Percentiles rank a stretch among this genome's conserved stretches.
Evolutionary conservation across 2,113 vertebrate species (phyloP).

Genomic region (Monarcha castaneiventris): DNA sequence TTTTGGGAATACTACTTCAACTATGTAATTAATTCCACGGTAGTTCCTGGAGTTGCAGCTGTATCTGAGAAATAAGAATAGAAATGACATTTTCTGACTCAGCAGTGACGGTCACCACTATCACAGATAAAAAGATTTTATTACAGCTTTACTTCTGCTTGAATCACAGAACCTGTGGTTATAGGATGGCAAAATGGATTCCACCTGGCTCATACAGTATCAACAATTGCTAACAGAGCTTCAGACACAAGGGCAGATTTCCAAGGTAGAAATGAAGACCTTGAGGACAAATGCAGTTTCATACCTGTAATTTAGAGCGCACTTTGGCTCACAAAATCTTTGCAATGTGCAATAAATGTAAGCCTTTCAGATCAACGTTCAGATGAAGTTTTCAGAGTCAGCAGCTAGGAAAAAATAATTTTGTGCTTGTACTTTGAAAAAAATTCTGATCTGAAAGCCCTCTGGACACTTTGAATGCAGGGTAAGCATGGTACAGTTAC

Average conservation of each 20-base stretch:
- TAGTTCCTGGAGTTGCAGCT: not conserved
- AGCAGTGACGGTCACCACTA: not conserved
- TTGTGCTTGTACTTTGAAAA: not conserved
- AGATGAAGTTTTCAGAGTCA: not conserved
- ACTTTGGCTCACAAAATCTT: not conserved
- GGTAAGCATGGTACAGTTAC: not conserved
- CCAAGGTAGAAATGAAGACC: not conserved
- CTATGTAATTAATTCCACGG: not conserved
- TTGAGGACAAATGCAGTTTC: slow-evolving; percentile 14
- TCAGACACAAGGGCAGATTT: not conserved
- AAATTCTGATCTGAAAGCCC: not conserved
- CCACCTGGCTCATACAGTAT: not conserved
- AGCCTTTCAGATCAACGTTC: slow-evolving; percentile 1
- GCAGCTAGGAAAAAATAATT: not conserved
- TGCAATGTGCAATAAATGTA: not conserved
- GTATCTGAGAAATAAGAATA: not conserved
- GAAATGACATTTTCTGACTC: not conserved
- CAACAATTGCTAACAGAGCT: not conserved
- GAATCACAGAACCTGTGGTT: not conserved
- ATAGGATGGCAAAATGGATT: not conserved
- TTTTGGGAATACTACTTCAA: not conserved
- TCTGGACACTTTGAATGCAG: not conserved
- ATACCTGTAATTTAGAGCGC: slow-evolving; percentile 10
- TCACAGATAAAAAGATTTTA: not conserved
- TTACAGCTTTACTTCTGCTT: not conserved